Base-by-base conservation (phyloP, 2,113 vertebrate genomes). In the Corythaixoides concolor region DNA sequence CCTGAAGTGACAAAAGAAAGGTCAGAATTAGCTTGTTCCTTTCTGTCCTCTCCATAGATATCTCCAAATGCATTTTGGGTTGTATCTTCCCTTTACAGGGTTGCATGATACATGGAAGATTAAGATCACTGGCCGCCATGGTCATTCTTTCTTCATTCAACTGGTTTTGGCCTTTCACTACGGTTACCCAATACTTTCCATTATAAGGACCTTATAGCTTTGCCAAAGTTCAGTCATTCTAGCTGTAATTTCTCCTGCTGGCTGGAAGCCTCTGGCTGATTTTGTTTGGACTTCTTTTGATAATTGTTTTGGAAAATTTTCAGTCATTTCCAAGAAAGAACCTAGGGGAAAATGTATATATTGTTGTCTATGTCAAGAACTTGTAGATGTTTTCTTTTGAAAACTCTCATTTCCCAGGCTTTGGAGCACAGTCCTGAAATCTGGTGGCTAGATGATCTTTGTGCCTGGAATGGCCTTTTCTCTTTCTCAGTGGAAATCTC, bases 161-260 rank as follows among this genome's bases (percentile, higher is more conserved):
- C 81, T 37, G 53, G 53, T 75, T 97, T 91, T 96, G 90, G 88
- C 85, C 85, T 89, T 96, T 89, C 21, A 45, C 33, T 88, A 33
- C 91, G 91, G 78, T 95, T 96, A 94, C 77, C 69, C 95, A 97
- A 97, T 88, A 95, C 52, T 95, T 97, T 95, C 96, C 95, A 93
- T 95, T 93, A 89, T 86, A 96, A 89, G 91, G 56, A 72, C 24
- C 52, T 89, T 79, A 56, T 1, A 85, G 41, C 53, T 77, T 73
- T 91, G 94, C 96, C 95, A 96, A 79, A 94, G 62, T 93, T 89
- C 90, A 92, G 87, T 96, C 85, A 93, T 92, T 84, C 62, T 95
- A 95, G 81, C 47, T 72, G 77, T 94, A 94, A 89, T 89, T 96
- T 94, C 62, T 90, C 43, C 53, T 89, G 52, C 80, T 96, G 94